A percentile compares a stretch with the other conserved stretches of the same genome.
Conservation (phyloP, 1,140 invertebrate genomes). For the Calephelis nemesis region DNA sequence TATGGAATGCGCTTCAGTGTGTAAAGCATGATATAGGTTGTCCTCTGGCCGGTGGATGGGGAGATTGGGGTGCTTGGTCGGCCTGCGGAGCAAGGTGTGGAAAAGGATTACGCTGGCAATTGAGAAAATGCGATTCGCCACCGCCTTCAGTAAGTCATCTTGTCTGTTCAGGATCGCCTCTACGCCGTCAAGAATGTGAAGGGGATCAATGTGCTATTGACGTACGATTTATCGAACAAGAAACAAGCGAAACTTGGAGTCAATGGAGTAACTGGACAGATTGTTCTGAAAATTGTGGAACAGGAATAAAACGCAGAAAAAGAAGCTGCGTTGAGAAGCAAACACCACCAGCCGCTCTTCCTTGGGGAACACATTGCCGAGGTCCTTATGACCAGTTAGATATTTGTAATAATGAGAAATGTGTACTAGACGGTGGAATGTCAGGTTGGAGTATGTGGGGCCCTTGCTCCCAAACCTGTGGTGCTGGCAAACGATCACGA, state of each 20-base stretch:
- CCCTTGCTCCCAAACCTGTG: slow-evolving; percentile 62
- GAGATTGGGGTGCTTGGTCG: slow-evolving; percentile 60
- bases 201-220: slow-evolving; percentile 64
- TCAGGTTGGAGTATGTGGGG: slow-evolving; percentile 67
- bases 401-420: slow-evolving; percentile 48
- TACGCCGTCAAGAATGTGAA: slow-evolving; percentile 52
- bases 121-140: slow-evolving; percentile 58
- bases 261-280: slow-evolving; percentile 56
- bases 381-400: slow-evolving; percentile 62
- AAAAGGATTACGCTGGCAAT: slow-evolving; percentile 52
- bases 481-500: slow-evolving; percentile 53
- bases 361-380: slow-evolving; percentile 63
- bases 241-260: slow-evolving; percentile 48
- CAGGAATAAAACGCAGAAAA: slow-evolving; percentile 50
- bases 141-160: slow-evolving; percentile 49
- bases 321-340: slow-evolving; percentile 53
- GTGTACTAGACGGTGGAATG: slow-evolving; percentile 61
- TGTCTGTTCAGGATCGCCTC: slow-evolving; percentile 54
- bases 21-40: slow-evolving; percentile 66
- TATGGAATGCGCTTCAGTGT: slow-evolving; percentile 66
- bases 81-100: slow-evolving; percentile 63
- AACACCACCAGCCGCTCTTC: slow-evolving; percentile 29
- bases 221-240: slow-evolving; percentile 30
- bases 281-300: slow-evolving; percentile 64
- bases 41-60: slow-evolving; percentile 57